Conservation (phyloP, 2,113 vertebrate species). For the Ammodytes dubius region DNA sequence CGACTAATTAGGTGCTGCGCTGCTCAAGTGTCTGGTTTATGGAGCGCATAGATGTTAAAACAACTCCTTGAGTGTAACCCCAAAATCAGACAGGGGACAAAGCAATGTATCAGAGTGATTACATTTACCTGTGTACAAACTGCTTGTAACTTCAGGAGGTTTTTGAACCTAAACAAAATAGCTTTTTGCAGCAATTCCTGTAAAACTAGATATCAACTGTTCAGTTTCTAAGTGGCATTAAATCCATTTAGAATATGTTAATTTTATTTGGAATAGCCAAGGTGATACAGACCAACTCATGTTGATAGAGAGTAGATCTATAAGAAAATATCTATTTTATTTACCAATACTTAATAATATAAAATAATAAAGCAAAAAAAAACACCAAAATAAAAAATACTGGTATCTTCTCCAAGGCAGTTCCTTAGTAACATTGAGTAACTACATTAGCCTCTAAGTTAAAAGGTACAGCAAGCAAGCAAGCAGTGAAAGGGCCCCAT, state of each 20-base stretch:
- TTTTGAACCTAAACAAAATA: background rate
- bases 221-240: background rate
- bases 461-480: too few relatives aligned
- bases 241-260: background rate
- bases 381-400: too few relatives aligned
- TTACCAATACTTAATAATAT: too few relatives aligned
- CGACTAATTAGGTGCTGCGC: slow-evolving; percentile 49
- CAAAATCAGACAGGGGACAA: slow-evolving; percentile 6
- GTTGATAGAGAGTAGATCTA: too few relatives aligned
- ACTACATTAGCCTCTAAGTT: too few relatives aligned
- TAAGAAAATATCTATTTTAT: too few relatives aligned
- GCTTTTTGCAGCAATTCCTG: background rate
- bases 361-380: too few relatives aligned
- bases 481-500: too few relatives aligned
- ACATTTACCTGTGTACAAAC: slow-evolving; percentile 9
- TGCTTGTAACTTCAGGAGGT: background rate
- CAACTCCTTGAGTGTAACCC: slow-evolving; percentile 10
- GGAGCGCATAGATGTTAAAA: slow-evolving; percentile 15
- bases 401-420: too few relatives aligned
- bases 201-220: background rate
- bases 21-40: slow-evolving; percentile 24
- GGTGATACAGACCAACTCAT: too few relatives aligned
- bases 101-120: background rate
- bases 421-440: too few relatives aligned
- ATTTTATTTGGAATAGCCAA: too few relatives aligned